Evolutionary conservation across 1,140 invertebrate genomes (phyloP).

Genomic region (Pteromalus puparum): DNA sequence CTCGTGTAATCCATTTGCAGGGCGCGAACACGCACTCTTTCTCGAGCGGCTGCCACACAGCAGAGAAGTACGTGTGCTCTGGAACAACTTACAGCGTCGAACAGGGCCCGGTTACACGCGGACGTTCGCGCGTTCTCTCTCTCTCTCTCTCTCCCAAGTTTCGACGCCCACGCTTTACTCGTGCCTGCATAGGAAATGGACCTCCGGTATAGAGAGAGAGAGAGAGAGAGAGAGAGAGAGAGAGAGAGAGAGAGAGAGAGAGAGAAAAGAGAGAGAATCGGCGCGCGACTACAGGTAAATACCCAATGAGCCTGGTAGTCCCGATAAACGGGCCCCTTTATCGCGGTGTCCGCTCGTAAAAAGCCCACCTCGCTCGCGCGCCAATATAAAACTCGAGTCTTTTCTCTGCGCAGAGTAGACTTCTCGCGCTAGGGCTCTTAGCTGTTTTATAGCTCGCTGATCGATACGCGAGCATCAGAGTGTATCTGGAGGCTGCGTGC

Average conservation of each 20-base stretch:
- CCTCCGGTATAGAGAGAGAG: constrained; percentile 33
- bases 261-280: constrained; percentile 26
- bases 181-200: constrained; percentile 39
- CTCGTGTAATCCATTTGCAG: neutral
- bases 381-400: constrained; percentile 21
- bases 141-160: constrained; percentile 28
- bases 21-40: neutral
- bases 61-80: neutral
- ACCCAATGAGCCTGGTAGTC: constrained; percentile 52
- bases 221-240: constrained; percentile 8
- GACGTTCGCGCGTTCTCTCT: constrained; percentile 13
- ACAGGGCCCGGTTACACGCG: constrained; percentile 10
- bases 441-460: constrained; percentile 50
- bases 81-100: constrained; percentile 9
- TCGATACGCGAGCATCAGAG: constrained; percentile 37
- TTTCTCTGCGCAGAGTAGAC: neutral
- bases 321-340: constrained; percentile 51
- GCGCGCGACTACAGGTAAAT: constrained; percentile 41
- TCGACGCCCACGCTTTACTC: constrained; percentile 38
- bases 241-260: constrained; percentile 10
- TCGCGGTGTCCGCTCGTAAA: constrained; percentile 47
- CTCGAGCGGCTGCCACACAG: neutral
- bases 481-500: neutral
- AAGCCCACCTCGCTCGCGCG: constrained; percentile 23
- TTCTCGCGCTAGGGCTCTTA: constrained; percentile 11